These are phyloP conservation scores for Lasioglossum villosulum DNA, from an alignment of 2,888 invertebrate species.

Conservation along the genomic window DNA sequence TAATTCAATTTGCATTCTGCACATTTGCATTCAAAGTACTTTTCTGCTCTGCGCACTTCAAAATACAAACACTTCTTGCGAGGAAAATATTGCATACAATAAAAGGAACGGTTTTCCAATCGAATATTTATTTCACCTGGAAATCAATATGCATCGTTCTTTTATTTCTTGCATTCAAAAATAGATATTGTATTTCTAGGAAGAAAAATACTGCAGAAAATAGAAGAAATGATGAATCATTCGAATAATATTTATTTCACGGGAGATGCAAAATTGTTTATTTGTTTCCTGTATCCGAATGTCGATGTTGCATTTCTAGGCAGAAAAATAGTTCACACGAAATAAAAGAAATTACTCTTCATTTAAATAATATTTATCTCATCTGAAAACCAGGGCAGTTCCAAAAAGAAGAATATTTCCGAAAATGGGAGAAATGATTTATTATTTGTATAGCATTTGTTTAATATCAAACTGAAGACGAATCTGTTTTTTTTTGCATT, in stretches of 20 bases:
- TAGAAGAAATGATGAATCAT: background rate
- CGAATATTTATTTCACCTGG: background rate
- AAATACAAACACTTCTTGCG: background rate
- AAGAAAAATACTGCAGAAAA: conserved; percentile 1
- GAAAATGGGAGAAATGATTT: background rate
- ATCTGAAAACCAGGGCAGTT: background rate
- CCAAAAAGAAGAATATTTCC: background rate
- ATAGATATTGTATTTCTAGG: background rate
- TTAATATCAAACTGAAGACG: background rate
- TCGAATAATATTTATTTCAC: background rate
- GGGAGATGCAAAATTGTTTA: background rate
- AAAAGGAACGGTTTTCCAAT: background rate
- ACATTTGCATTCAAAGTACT: background rate
- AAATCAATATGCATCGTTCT: background rate
- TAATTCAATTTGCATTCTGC: background rate
- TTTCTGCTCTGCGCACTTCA: background rate
- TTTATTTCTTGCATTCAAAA: background rate
- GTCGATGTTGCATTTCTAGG: background rate
- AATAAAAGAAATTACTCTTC: background rate
- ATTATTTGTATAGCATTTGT: background rate
- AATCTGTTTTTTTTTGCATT: background rate
- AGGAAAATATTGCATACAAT: background rate
- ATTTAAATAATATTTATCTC: background rate
- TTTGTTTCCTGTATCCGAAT: background rate
- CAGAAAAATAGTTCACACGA: background rate